A percentile compares a stretch with the other conserved stretches of the same genome.
Conservation (phyloP, 92 coral and sea anemone genomes). For the Diadumene lineata region DNA sequence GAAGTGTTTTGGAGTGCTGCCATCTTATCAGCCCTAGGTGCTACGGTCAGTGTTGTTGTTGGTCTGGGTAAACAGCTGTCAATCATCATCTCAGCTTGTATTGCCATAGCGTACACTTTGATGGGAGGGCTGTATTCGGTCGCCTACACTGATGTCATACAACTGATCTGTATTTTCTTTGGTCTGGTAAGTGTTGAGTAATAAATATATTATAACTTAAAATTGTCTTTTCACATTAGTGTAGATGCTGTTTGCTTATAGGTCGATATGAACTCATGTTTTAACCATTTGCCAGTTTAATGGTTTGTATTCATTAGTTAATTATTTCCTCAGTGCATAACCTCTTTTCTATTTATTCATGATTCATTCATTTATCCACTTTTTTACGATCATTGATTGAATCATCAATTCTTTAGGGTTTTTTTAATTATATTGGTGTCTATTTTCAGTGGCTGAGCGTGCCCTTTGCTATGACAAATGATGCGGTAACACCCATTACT, state of each 20-base stretch:
- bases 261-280: no score
- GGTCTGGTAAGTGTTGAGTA: conserved; percentile 84
- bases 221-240: background rate
- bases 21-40: conserved; percentile 92
- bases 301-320: no score
- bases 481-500: conserved; percentile 64
- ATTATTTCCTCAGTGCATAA: no score
- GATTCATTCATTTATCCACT: no score
- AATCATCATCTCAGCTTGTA: conserved; percentile 71
- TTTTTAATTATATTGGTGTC: no score
- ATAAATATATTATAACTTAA: background rate
- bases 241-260: background rate
- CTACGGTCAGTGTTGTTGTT: conserved; percentile 88
- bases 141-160: conserved; percentile 92
- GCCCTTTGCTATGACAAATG: conserved; percentile 81
- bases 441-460: conserved; percentile 79
- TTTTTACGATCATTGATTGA: no score
- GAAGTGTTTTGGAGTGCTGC: conserved; percentile 96
- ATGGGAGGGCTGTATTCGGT: conserved; percentile 94
- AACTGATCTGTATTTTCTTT: conserved; percentile 81
- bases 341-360: no score
- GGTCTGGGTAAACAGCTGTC: conserved; percentile 69
- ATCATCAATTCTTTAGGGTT: no score
- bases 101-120: conserved; percentile 81
- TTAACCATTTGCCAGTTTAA: no score